Evolutionary conservation across 2,113 vertebrate genomes (phyloP).

Genomic region (Alligator sinensis): DNA sequence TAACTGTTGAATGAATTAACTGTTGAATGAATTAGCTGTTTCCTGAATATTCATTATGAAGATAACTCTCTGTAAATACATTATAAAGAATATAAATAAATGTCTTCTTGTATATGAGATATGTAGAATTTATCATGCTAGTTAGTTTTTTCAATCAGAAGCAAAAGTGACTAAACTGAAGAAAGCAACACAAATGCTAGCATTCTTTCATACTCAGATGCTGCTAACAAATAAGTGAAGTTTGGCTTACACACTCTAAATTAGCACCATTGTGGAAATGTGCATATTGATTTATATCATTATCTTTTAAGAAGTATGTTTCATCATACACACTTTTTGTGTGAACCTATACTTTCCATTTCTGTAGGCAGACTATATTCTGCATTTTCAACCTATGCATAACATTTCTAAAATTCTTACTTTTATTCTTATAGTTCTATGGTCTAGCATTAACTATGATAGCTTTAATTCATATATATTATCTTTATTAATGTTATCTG

Average conservation of each 20-base stretch:
- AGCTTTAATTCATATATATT: slow-evolving; percentile 12
- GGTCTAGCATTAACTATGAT: background rate
- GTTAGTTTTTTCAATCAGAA: background rate
- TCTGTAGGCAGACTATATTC: background rate
- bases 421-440: background rate
- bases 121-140: background rate
- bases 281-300: slow-evolving; percentile 9
- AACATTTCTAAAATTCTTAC: background rate
- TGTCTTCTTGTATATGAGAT: background rate
- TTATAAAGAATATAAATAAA: background rate
- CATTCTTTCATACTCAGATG: background rate
- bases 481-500: background rate
- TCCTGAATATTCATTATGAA: background rate
- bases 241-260: slow-evolving; percentile 2
- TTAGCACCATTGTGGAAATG: background rate
- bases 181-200: background rate
- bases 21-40: too few species aligned
- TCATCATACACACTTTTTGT: background rate
- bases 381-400: background rate
- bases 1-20: too few species aligned
- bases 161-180: background rate
- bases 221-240: background rate
- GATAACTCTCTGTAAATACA: background rate
- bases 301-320: slow-evolving; percentile 23
- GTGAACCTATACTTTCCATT: background rate